Conservation (phyloP, 2,113 vertebrate species). For the Orthochromis malagaraziensis region DNA sequence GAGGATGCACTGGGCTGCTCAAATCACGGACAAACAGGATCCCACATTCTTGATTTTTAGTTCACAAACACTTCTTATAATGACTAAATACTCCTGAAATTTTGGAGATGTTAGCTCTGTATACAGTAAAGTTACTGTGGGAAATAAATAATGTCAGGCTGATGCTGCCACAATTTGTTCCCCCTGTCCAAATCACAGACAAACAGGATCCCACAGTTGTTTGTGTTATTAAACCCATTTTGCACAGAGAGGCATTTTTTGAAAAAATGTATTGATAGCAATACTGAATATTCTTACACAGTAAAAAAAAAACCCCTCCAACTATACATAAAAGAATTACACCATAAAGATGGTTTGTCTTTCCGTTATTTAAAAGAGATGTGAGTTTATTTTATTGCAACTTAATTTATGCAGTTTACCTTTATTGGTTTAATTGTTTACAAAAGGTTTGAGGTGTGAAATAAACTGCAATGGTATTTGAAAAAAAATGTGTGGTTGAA, state of each 20-base stretch:
- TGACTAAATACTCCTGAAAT: neutral
- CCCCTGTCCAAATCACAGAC: neutral
- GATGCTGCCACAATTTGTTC: neutral
- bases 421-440: neutral
- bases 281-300: neutral
- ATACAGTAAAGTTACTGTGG: neutral
- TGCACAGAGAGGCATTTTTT: neutral
- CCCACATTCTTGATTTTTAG: neutral
- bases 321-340: neutral
- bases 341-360: neutral
- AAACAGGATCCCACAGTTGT: neutral
- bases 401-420: neutral
- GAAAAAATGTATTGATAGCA: neutral
- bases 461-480: neutral
- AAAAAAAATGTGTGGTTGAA: neutral
- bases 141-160: neutral
- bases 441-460: neutral
- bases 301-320: rapidly evolving
- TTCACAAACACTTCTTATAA: neutral
- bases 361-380: neutral
- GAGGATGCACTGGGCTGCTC: neutral
- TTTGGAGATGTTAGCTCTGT: neutral
- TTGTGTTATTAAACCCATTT: neutral
- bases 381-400: neutral
- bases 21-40: neutral